Percentiles rank a stretch among this genome's conserved stretches.
These are phyloP conservation scores for Gorsachius magnificus DNA, from an alignment of 2,797 vertebrate genomes.

Conservation along the genomic window DNA sequence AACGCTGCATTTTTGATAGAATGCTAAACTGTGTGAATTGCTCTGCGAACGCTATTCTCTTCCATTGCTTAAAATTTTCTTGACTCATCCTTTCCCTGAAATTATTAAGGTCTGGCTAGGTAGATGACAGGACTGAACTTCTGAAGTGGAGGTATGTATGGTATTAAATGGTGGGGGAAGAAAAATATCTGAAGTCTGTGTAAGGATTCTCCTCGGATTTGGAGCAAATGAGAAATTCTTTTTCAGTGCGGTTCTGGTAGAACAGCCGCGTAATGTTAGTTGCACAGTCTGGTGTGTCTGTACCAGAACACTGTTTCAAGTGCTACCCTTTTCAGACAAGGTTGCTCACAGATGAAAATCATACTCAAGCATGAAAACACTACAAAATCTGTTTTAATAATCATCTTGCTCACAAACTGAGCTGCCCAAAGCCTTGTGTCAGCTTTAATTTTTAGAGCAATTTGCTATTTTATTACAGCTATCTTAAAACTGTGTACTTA, in stretches of 20 bases:
- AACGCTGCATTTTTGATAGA: background rate
- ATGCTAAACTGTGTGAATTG: background rate
- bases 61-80: background rate
- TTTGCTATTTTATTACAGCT: background rate
- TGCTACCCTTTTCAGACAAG: background rate
- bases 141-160: background rate
- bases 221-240: background rate
- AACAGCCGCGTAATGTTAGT: background rate
- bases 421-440: background rate
- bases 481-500: background rate
- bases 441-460: background rate
- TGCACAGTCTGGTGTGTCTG: background rate
- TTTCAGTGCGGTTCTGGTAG: background rate
- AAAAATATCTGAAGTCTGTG: background rate
- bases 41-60: background rate
- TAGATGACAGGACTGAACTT: background rate
- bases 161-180: background rate
- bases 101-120: background rate
- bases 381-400: background rate
- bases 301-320: background rate
- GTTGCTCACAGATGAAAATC: background rate
- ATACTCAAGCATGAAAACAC: background rate
- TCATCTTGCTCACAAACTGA: background rate
- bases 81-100: background rate
- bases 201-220: background rate